A percentile compares a stretch with the other conserved stretches of the same genome.
phyloP scores from a whole-genome alignment of 2,113 vertebrate genomes.

The Cyprinodon brontotheroides region DNA sequence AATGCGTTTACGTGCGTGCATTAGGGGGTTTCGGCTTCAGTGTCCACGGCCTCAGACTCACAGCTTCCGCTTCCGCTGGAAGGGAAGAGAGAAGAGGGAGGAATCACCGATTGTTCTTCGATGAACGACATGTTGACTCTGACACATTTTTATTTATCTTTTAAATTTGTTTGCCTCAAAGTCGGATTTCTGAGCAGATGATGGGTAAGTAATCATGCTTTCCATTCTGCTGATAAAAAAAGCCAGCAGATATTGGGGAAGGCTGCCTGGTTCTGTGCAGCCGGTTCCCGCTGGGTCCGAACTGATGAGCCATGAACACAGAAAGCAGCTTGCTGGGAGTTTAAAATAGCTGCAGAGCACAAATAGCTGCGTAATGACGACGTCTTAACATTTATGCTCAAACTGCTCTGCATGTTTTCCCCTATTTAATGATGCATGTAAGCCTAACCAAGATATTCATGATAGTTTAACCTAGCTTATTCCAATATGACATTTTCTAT shows the following conservation, averaged over 20 bases:
- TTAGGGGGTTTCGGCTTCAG: slow-evolving; percentile 30
- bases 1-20: not conserved
- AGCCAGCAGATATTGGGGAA: not conserved
- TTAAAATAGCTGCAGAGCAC: slow-evolving; percentile 26
- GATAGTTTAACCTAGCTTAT: no score
- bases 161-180: not conserved
- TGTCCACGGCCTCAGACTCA: slow-evolving; percentile 43
- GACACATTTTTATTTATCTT: not conserved
- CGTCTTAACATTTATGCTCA: not conserved
- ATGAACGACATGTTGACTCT: not conserved
- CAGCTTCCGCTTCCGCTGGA: slow-evolving; percentile 44
- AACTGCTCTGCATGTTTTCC: no score
- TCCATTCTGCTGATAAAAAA: not conserved
- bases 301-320: slow-evolving; percentile 32
- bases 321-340: not conserved
- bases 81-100: slow-evolving; percentile 48
- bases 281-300: not conserved
- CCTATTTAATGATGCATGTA: no score
- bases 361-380: not conserved
- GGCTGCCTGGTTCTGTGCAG: not conserved
- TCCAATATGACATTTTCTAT: not conserved
- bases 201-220: not conserved
- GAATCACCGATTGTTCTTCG: slow-evolving; percentile 32
- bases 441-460: no score
- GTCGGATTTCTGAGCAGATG: no score